Evolutionary conservation across 2,888 invertebrate genomes (phyloP).

Genomic region (Callyntrura sp.): DNA sequence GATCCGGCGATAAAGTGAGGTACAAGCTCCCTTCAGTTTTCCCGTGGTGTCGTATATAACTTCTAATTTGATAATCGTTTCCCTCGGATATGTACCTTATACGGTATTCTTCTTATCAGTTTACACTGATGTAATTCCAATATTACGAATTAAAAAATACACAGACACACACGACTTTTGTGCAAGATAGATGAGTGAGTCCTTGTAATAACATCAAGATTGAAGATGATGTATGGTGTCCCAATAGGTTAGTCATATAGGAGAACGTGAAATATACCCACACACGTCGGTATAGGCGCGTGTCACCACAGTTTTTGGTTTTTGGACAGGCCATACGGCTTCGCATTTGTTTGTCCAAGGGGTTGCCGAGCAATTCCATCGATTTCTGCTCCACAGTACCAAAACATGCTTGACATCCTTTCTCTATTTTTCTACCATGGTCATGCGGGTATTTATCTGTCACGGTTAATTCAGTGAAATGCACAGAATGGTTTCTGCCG

Average conservation of each 20-base stretch:
- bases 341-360: constrained; percentile 50
- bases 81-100: too few species aligned
- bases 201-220: too few species aligned
- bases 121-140: not conserved
- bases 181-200: not conserved
- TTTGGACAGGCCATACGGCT: not conserved
- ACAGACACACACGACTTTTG: not conserved
- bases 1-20: too few species aligned
- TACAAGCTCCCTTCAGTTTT: not conserved
- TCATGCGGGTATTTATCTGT: not conserved
- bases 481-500: too few species aligned
- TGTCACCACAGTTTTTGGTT: not conserved
- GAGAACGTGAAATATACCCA: not conserved
- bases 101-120: too few species aligned
- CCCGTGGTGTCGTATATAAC: too few species aligned
- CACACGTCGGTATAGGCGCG: not conserved
- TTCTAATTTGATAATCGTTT: too few species aligned
- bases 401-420: not conserved
- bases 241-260: too few species aligned
- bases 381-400: constrained; percentile 42
- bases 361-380: constrained; percentile 72
- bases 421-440: not conserved
- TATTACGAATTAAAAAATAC: not conserved
- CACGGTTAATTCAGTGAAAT: too few species aligned
- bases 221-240: too few species aligned